A percentile compares a stretch with the other conserved stretches of the same genome.
These are phyloP conservation scores for Sminthurides bifidus DNA, from an alignment of 1,140 invertebrate species.

Conservation along the genomic window DNA sequence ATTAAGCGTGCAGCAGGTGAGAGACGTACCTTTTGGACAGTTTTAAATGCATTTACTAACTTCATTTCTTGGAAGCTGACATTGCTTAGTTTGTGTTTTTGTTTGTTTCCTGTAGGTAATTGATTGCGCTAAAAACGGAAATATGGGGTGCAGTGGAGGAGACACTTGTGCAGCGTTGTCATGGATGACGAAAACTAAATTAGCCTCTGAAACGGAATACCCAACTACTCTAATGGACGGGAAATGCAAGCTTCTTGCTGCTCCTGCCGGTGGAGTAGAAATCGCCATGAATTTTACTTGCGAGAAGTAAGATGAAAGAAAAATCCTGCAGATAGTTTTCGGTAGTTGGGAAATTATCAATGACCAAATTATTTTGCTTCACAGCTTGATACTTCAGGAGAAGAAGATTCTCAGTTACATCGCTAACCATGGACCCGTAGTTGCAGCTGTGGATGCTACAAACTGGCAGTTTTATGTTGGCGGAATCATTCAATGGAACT, in stretches of 20 bases:
- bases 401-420: constrained; percentile 50
- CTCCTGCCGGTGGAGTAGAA: constrained; percentile 30
- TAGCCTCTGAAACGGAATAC: constrained; percentile 51
- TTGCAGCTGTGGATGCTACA: constrained; percentile 66
- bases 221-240: constrained; percentile 49
- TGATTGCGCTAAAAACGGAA: constrained; percentile 61
- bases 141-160: constrained; percentile 66
- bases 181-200: constrained; percentile 53
- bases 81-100: background rate
- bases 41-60: background rate
- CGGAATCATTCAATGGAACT: constrained; percentile 71
- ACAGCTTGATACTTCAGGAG: constrained; percentile 55
- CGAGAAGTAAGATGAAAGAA: constrained; percentile 38
- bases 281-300: constrained; percentile 41
- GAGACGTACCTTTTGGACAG: constrained; percentile 8
- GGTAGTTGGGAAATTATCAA: too few species aligned
- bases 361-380: constrained; percentile 5
- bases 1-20: constrained; percentile 63
- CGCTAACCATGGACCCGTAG: constrained; percentile 58
- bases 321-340: too few species aligned
- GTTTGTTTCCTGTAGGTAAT: constrained; percentile 47
- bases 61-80: background rate
- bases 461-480: constrained; percentile 80
- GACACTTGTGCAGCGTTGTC: constrained; percentile 62
- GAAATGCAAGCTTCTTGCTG: constrained; percentile 38